Evolutionary conservation across 2,797 vertebrate genomes (phyloP), one percentile per base, ranked within the genome.

Genomic region (Gymnopithys bicolor): DNA sequence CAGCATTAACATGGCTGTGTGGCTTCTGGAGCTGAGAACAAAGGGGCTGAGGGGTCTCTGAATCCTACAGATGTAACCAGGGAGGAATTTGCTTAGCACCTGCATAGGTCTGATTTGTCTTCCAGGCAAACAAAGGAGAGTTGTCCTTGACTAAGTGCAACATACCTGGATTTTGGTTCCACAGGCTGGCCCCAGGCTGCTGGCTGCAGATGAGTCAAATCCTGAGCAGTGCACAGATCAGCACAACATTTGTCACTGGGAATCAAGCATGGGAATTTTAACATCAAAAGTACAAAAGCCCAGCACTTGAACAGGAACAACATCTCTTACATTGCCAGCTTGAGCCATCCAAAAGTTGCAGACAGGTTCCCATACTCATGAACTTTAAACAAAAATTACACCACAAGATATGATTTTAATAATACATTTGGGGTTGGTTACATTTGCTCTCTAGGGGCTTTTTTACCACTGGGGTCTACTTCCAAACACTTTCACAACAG

Each of bases 401-500:
- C 55, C 1, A 0, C 4, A 7, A 96, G 46, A 67, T 79, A 90
- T 5, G 13, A 93, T 88, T 89, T 89, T 84, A 89, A 48, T 68
- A 83, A 89, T 60, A 92, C 60, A 41, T 93, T 89, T 77, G 78
- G 53, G 81, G 60, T 60, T 53, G 59, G 48, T 53, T 84, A 55
- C 63, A 35, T 84, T 84, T 94, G 56, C 76, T 69, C 56, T 69
- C 87, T 91, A 71, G 84, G 37, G 55, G 5, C 11, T 74, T 89
- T 95, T 93, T 86, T 90, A 86, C 74, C 70, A 10, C 74, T 53
- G 51, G 73, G 76, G 76, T 91, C 84, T 63, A 90, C 83, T 96
- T 96, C 45, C 67, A 95, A 97, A 81, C 73, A 78, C 55, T 94
- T 95, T 89, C 87, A 88, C 83, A 90, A 96, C 63, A 89, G 80